These are phyloP conservation scores for Thymallus thymallus DNA, from an alignment of 2,113 vertebrate genomes.

Conservation along the genomic window DNA sequence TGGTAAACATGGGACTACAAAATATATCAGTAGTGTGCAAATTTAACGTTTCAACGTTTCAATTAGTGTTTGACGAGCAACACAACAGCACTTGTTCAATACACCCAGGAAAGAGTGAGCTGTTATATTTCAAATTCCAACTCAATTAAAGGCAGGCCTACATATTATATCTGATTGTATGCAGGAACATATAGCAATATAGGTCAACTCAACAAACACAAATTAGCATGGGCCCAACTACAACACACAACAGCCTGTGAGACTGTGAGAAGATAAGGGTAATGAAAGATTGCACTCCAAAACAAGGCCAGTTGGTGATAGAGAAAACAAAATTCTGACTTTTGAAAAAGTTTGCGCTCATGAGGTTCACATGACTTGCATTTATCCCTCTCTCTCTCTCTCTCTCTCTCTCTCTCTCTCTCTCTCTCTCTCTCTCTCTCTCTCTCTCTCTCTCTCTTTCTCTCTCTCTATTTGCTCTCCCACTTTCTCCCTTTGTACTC, in stretches of 20 bases:
- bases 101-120: slow-evolving; percentile 10
- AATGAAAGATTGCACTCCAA: slow-evolving; percentile 4
- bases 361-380: slow-evolving; percentile 77
- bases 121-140: background rate
- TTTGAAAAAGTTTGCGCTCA: slow-evolving; percentile 68
- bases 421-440: slow-evolving; percentile 3
- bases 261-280: background rate
- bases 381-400: slow-evolving; percentile 44
- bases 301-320: slow-evolving; percentile 13
- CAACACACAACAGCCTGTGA: background rate
- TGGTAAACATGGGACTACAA: background rate
- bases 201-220: background rate
- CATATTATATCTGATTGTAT: background rate
- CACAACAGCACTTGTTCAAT: slow-evolving; percentile 20
- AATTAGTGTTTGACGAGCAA: slow-evolving; percentile 16
- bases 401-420: slow-evolving; percentile 7
- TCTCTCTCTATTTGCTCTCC: slow-evolving; percentile 3
- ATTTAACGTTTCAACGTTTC: slow-evolving; percentile 20
- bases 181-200: background rate
- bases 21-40: slow-evolving; percentile 8
- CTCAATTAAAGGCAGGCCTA: background rate
- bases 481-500: slow-evolving; percentile 14
- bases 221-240: background rate
- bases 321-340: slow-evolving; percentile 58
- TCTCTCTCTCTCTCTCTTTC: slow-evolving; percentile 21